Evolutionary conservation across 35 echinoderm and acorn worm genomes (phyloP).

Genomic region (Strongylocentrotus purpuratus): DNA sequence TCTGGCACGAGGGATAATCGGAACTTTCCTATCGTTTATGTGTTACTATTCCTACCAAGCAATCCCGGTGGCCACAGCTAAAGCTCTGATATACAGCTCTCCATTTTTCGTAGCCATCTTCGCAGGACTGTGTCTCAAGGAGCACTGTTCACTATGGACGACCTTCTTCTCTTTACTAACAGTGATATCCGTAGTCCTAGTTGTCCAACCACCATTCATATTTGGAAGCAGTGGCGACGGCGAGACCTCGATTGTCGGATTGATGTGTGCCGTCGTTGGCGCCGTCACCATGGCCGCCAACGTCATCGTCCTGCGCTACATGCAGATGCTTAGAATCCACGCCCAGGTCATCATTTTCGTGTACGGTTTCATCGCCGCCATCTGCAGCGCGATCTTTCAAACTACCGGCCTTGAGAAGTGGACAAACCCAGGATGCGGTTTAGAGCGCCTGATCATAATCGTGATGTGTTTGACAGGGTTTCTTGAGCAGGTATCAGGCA

Average conservation of each 20-base stretch:
- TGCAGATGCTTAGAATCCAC: neutral
- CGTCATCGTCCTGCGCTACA: neutral
- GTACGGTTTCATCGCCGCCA: neutral
- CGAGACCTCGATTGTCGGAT: neutral
- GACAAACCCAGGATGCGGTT: constrained; percentile 24
- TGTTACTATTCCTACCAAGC: constrained; percentile 37
- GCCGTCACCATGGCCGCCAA: neutral
- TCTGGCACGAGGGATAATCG: neutral
- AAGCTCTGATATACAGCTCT: neutral
- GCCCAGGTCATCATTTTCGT: neutral
- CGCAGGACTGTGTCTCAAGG: neutral
- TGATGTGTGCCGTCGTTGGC: neutral
- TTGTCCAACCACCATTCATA: constrained; percentile 7
- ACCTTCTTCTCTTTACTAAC: neutral
- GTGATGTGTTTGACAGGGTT: neutral
- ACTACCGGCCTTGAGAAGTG: constrained; percentile 15
- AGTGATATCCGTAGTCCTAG: neutral
- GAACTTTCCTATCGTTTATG: neutral
- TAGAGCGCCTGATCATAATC: neutral
- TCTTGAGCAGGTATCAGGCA: constrained; percentile 40
- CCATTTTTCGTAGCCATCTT: neutral
- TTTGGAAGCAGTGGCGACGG: neutral
- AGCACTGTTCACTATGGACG: neutral
- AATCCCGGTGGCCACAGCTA: constrained; percentile 8
- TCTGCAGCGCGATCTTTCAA: neutral